Conservation (phyloP, 1,140 invertebrate genomes). For the Pentalonia nigronervosa region DNA sequence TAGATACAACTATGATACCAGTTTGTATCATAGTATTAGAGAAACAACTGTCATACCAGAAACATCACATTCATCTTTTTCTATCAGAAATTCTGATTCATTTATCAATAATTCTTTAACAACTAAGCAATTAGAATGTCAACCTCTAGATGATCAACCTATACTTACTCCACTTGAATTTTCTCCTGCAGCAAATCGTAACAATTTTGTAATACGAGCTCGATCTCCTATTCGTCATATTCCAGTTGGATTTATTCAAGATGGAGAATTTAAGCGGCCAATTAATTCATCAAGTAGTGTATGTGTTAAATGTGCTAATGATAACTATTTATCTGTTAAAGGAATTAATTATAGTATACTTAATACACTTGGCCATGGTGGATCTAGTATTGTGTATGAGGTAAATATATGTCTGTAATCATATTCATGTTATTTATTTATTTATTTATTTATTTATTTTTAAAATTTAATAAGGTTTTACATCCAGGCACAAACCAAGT, state of each 20-base stretch:
- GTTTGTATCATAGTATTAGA: slow-evolving; percentile 56
- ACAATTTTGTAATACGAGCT: slow-evolving; percentile 37
- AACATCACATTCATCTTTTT: slow-evolving; percentile 29
- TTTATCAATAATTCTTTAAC: slow-evolving; percentile 4
- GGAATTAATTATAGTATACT: slow-evolving; percentile 60
- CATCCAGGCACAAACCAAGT: slow-evolving; percentile 60
- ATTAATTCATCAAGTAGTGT: slow-evolving; percentile 14
- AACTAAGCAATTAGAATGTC: slow-evolving; percentile 21
- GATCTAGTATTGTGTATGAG: slow-evolving; percentile 62
- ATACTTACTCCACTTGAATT: neutral
- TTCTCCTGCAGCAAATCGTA: slow-evolving; percentile 48
- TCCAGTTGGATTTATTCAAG: slow-evolving; percentile 47
- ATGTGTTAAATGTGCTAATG: slow-evolving; percentile 45
- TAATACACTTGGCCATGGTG: slow-evolving; percentile 61
- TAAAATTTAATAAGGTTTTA: slow-evolving; percentile 60
- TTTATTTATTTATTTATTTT: slow-evolving; percentile 37
- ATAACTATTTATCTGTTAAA: slow-evolving; percentile 59
- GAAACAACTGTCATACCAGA: slow-evolving; percentile 34
- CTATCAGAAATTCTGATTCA: neutral
- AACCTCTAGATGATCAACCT: neutral
- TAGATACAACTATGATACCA: slow-evolving; percentile 41
- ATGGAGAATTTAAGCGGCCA: slow-evolving; percentile 51
- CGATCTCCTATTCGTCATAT: slow-evolving; percentile 47
- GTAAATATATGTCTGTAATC: slow-evolving; percentile 56
- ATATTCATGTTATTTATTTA: neutral